Evolutionary conservation across 2,113 vertebrate genomes (phyloP), one percentile per base, ranked within the genome.

Genomic region (Vireo altiloquus): DNA sequence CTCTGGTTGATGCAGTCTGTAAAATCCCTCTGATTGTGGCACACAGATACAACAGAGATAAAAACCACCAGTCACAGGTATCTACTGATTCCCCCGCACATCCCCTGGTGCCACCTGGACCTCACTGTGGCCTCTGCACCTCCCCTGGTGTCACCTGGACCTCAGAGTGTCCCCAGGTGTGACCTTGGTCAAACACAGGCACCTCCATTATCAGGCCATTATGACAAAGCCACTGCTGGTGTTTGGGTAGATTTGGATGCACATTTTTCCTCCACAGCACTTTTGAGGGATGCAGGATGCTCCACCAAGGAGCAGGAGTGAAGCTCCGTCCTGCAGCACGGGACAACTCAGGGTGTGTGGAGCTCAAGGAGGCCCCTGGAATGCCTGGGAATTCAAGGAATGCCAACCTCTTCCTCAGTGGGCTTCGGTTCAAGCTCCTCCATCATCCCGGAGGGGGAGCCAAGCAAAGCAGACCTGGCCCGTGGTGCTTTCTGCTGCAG

Each of bases 381-480:
- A 88, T 33, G 61, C 68, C 37, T 60, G 19, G 57, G 22, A 90
- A 80, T 82, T 57, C 82, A 69, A 88, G 46, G 50, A 94, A 92
- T 90, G 63, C 64, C 76, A 86, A 89, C 92, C 79, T 92, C 68
- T 90, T 83, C 71, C 80, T 88, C 90, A 94, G 63, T 92, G 82
- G 95, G 95, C 92, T 81, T 52, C 19, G 35, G 33, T 97, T 95
- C 95, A 96, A 94, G 66, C 63, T 82, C 70, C 54, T 96, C 63
- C 82, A 82, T 56, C 94, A 83, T 27, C 71, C 59, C 42, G 9
- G 47, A 50, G 65, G 2, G 23, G 61, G 35, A 88, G 94, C 94
- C 96, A 96, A 97, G 68, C 18, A 86, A 96, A 97, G 95, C 92
- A 96, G 42, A 44, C 40, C 79, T 28, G 25, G 85, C 70, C 77